These are phyloP conservation scores for Darevskia nairensis DNA, from an alignment of 2,797 vertebrate genomes.

Conservation along the genomic window DNA sequence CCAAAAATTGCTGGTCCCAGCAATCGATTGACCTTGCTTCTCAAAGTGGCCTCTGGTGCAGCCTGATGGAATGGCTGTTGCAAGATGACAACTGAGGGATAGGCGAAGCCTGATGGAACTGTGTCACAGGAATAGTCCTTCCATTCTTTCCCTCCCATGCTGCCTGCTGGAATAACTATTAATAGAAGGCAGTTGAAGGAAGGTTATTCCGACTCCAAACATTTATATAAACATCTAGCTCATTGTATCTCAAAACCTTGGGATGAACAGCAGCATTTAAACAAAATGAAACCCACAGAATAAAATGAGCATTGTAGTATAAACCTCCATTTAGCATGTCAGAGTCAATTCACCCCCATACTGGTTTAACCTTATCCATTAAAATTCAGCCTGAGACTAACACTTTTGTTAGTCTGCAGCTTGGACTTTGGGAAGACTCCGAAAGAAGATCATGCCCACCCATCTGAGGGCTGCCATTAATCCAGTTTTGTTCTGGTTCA, in stretches of 20 bases:
- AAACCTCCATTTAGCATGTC: neutral
- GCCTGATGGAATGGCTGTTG: too few relatives aligned
- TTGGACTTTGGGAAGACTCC: neutral
- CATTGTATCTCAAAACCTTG: neutral
- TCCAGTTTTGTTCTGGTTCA: neutral
- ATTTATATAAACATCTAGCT: neutral
- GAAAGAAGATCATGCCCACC: neutral
- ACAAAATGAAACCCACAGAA: neutral
- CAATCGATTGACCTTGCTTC: too few relatives aligned
- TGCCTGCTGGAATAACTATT: too few relatives aligned
- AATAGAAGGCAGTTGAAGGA: too few relatives aligned
- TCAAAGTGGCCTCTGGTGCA: too few relatives aligned
- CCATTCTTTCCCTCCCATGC: too few relatives aligned
- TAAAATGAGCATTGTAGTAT: neutral
- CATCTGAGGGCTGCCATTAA: neutral
- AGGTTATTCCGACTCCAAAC: too few relatives aligned
- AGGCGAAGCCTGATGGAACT: too few relatives aligned
- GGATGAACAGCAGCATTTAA: neutral
- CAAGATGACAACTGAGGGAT: too few relatives aligned
- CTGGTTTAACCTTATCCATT: neutral
- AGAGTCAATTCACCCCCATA: neutral
- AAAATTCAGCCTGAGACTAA: neutral
- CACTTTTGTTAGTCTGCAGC: neutral
- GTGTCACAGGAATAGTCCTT: too few relatives aligned
- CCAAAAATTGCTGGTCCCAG: too few relatives aligned